Conservation (phyloP, 2,888 invertebrate species). For the Eupsilia transversa region DNA sequence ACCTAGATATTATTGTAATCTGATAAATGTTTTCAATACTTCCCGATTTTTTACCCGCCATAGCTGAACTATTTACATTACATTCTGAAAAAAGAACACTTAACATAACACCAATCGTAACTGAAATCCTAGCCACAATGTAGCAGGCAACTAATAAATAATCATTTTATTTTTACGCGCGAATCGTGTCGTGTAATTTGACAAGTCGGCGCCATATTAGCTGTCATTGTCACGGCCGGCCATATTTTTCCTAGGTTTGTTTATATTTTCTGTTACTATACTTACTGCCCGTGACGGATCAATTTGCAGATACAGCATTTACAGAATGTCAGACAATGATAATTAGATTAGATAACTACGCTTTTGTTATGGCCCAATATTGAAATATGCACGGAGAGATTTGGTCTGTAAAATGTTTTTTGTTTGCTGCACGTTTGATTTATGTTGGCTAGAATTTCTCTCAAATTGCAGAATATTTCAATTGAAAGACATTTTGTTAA, state of each 20-base stretch:
- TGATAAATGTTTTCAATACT: constrained; percentile 7
- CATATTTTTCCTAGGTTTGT: constrained; percentile 62
- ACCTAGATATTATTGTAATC: constrained; percentile 3
- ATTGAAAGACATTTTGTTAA: not conserved
- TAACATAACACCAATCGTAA: constrained; percentile 15
- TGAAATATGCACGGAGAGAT: constrained; percentile 6
- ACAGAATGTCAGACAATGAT: constrained; percentile 56
- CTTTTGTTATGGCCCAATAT: constrained; percentile 16
- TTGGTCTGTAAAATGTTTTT: not conserved
- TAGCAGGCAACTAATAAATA: constrained; percentile 25
- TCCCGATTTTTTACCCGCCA: constrained; percentile 1
- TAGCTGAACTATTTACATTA: constrained; percentile 19
- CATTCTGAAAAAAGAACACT: not conserved
- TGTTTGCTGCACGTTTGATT: not conserved
- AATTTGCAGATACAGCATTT: constrained; percentile 51
- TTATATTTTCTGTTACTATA: constrained; percentile 55
- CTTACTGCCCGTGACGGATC: constrained; percentile 41
- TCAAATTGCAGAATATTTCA: not conserved
- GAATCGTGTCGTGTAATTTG: constrained; percentile 69
- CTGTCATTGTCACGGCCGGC: constrained; percentile 80
- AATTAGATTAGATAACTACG: constrained; percentile 49
- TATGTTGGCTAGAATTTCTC: not conserved
- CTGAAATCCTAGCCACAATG: constrained; percentile 26
- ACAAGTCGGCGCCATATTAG: constrained; percentile 70
- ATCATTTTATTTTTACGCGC: constrained; percentile 48